phyloP scores from a whole-genome alignment of 2,888 invertebrate species.

The Ligdia adustata region DNA sequence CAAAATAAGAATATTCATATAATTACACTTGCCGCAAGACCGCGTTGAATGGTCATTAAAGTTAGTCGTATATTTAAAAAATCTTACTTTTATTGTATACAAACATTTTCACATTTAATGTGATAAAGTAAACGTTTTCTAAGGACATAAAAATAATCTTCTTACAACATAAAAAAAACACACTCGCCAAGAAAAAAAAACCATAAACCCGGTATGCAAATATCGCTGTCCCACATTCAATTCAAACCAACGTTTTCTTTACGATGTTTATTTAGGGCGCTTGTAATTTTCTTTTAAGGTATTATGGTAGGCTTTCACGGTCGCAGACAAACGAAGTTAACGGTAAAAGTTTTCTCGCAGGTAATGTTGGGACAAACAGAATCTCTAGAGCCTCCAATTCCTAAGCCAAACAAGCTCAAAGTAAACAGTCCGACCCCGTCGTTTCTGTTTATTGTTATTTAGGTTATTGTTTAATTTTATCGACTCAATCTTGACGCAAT shows the following conservation, averaged over 20 bases:
- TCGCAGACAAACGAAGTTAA: slow-evolving; percentile 25
- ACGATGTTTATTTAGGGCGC: slow-evolving; percentile 19
- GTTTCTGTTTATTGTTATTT: slow-evolving; percentile 29
- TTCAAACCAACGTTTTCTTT: slow-evolving; percentile 17
- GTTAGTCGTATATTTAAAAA: too few species aligned
- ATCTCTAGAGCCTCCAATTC: slow-evolving; percentile 30
- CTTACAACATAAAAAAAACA: too few species aligned
- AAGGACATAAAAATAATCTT: too few species aligned
- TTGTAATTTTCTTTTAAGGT: slow-evolving; percentile 18
- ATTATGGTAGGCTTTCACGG: slow-evolving; percentile 17
- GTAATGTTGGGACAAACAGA: slow-evolving; percentile 30
- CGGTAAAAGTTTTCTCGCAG: slow-evolving; percentile 24
- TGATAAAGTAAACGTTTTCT: too few species aligned
- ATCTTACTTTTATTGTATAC: too few species aligned
- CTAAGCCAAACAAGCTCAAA: slow-evolving; percentile 29
- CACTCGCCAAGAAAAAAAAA: not conserved
- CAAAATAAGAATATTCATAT: too few species aligned
- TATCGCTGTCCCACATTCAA: slow-evolving; percentile 10
- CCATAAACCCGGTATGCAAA: slow-evolving; percentile 12
- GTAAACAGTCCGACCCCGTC: slow-evolving; percentile 16
- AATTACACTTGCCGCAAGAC: too few species aligned
- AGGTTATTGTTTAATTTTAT: slow-evolving; percentile 21
- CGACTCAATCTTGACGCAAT: slow-evolving; percentile 16
- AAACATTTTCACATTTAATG: too few species aligned
- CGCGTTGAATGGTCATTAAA: too few species aligned